Percentiles rank a stretch among this genome's conserved stretches.
phyloP scores from a whole-genome alignment of 2,888 invertebrate species.

The Gerosis bhagava region DNA sequence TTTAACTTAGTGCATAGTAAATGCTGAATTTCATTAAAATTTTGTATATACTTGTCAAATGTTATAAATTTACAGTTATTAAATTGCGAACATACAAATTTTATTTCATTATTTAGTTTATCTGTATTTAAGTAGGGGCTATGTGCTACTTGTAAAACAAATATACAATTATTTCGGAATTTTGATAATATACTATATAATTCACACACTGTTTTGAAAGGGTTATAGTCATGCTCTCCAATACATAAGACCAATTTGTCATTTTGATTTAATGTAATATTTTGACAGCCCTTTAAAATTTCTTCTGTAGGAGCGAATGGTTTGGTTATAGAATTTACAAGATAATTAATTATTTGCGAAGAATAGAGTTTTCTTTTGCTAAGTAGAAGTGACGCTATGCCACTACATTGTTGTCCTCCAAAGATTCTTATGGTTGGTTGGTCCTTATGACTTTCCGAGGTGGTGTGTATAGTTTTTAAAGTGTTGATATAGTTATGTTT shows the following conservation, averaged over 20 bases:
- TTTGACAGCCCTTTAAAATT: not conserved
- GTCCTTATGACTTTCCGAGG: not conserved
- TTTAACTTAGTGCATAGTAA: not conserved
- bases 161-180: not conserved
- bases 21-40: not conserved
- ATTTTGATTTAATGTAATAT: not conserved
- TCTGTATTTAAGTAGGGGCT: not conserved
- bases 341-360: not conserved
- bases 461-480: too few species aligned
- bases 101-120: slow-evolving; percentile 2
- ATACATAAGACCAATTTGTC: slow-evolving; percentile 5
- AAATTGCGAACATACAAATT: not conserved
- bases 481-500: too few species aligned
- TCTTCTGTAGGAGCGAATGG: not conserved
- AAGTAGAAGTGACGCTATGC: not conserved
- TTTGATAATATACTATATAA: not conserved
- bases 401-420: not conserved
- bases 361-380: not conserved
- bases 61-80: slow-evolving; percentile 5
- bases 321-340: not conserved
- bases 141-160: not conserved
- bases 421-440: too few species aligned
- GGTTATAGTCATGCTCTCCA: slow-evolving; percentile 2
- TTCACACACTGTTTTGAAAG: not conserved
- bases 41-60: not conserved